These are phyloP conservation scores for Lingula anatina DNA, from an alignment of 2,888 invertebrate genomes.

Conservation along the genomic window DNA sequence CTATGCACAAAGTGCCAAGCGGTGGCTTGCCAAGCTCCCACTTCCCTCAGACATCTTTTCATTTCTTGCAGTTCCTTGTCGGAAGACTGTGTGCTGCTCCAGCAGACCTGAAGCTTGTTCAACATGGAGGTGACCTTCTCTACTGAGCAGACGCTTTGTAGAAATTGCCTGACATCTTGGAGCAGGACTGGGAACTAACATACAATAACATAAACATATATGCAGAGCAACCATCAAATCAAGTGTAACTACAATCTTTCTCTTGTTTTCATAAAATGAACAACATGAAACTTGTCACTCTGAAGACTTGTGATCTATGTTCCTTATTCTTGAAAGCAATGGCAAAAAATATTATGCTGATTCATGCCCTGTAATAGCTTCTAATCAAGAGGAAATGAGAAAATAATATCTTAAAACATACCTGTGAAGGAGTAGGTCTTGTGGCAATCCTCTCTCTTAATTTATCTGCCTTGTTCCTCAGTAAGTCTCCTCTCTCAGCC, in stretches of 20 bases:
- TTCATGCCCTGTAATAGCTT: too few species aligned
- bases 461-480: slow-evolving; percentile 14
- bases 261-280: too few species aligned
- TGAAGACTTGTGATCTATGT: too few species aligned
- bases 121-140: slow-evolving; percentile 15
- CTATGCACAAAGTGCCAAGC: slow-evolving; percentile 23
- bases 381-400: too few species aligned
- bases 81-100: neutral
- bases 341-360: too few species aligned
- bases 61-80: too few species aligned
- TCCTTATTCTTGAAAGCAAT: too few species aligned
- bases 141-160: slow-evolving; percentile 19
- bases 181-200: slow-evolving; percentile 16
- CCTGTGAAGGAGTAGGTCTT: slow-evolving; percentile 33
- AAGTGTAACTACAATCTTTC: too few species aligned
- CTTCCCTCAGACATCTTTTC: slow-evolving; percentile 29
- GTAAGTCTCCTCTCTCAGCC: slow-evolving; percentile 11
- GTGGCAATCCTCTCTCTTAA: slow-evolving; percentile 25
- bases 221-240: too few species aligned
- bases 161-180: slow-evolving; percentile 22
- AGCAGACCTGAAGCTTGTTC: slow-evolving; percentile 11
- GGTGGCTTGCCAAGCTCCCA: slow-evolving; percentile 31
- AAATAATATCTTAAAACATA: slow-evolving; percentile 4
- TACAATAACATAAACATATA: neutral
- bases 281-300: neutral